Base-by-base conservation (phyloP, 1,140 invertebrate species). In the Radopholus similis region DNA sequence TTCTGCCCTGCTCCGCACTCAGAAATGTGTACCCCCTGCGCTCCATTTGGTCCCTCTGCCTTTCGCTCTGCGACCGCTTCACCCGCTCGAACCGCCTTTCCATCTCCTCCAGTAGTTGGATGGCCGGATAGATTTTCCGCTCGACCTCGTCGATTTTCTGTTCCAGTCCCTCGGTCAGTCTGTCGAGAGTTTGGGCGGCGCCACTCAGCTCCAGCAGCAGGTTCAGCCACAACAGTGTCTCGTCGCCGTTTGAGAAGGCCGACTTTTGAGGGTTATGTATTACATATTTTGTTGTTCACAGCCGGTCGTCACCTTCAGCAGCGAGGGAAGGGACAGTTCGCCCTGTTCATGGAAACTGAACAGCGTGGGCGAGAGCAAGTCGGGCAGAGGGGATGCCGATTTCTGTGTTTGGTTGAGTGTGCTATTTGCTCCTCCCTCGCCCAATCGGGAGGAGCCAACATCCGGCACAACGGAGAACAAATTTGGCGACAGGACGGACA, bases 311-410 rank as follows among this genome's bases (percentile, higher is more conserved):
- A 72, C 68, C 32, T 40, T 40, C 30, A 70, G 42, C 11, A 70
- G 26, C 6, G 47, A 51, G 23, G 70, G 53, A 5, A 70, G 26
- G n/a, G 68, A 49, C 40, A 70, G 70, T 15, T 47, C 64, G 8
- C 68, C 68, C 5, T 70, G 51, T 2, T 70, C 56, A 9, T 70
- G 68, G n/a, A 70, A 70, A 2, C 70, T 73, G n/a, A 70, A 32
- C 23, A 70, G 32, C 5, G 65, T 62, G 15, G 68, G 68, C 6
- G 68, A 70, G 38, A 72, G 30, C 35, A 69, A 71, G 15, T 44
- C 21, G 8, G 42, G 34, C 38, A 26, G 23, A 30, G 15, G 21
- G 9, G 30, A 6, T n/a, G 11, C 26, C 21, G 28, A 30, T 40
- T 18, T 60, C 23, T 40, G n/a, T 38, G 38, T n/a, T n/a, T n/a